Conservation (phyloP, 2,888 invertebrate species). For the Stegana nigrithorax region DNA sequence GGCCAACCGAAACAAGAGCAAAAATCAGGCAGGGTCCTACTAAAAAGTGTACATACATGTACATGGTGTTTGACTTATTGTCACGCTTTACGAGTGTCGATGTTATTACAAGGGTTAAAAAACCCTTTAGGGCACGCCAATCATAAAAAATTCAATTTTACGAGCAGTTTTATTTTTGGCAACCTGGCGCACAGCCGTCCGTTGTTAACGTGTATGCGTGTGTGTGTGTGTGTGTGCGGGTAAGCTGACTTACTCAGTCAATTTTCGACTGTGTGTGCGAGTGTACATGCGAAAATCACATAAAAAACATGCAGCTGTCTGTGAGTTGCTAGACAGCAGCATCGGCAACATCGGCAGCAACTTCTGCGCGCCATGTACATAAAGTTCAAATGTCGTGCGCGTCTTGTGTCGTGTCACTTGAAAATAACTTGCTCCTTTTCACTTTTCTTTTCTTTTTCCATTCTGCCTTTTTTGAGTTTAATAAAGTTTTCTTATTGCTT, state of each 20-base stretch:
- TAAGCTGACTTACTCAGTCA: too few relatives aligned
- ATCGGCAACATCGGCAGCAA: background rate
- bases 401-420: too few relatives aligned
- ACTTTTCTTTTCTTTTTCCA: too few relatives aligned
- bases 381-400: conserved; percentile 6
- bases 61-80: conserved; percentile 9
- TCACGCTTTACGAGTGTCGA: background rate
- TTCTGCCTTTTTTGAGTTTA: too few relatives aligned
- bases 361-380: background rate
- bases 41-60: too few relatives aligned
- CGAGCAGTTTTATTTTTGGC: conserved; percentile 54
- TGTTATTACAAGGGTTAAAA: conserved; percentile 42
- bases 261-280: too few relatives aligned
- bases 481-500: too few relatives aligned
- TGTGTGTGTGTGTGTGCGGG: too few relatives aligned
- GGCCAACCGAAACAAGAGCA: too few relatives aligned
- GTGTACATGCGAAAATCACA: conserved; percentile 49
- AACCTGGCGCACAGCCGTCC: conserved; percentile 20
- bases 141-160: conserved; percentile 62
- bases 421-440: too few relatives aligned
- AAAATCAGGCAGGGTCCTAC: too few relatives aligned
- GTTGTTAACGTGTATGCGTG: too few relatives aligned
- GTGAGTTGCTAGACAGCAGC: conserved; percentile 16
- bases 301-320: conserved; percentile 28
- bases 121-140: conserved; percentile 47